phyloP scores from a whole-genome alignment of 2,797 vertebrate genomes.

The Champsocephalus esox region DNA sequence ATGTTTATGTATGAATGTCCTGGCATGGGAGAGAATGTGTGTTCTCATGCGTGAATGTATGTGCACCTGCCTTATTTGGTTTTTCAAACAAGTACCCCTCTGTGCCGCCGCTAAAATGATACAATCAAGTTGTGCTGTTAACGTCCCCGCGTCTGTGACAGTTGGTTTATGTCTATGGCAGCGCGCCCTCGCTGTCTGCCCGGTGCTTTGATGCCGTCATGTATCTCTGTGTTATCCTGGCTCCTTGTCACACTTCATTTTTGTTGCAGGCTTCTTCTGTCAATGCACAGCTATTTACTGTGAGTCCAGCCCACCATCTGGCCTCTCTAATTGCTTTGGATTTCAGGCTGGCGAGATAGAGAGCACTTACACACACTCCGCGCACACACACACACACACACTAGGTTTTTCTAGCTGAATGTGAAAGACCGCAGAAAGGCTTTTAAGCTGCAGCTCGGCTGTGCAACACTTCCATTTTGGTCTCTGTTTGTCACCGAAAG shows the following conservation, averaged over 20 bases:
- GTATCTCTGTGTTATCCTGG: conserved; percentile 68
- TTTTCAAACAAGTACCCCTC: conserved; percentile 26
- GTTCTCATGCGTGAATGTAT: conserved; percentile 27
- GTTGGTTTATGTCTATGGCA: conserved; percentile 56
- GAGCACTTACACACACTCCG: conserved; percentile 54
- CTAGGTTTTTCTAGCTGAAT: conserved; percentile 59
- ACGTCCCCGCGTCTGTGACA: conserved; percentile 23
- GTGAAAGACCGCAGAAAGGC: conserved; percentile 59
- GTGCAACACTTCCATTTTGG: conserved; percentile 39
- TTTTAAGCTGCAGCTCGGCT: conserved; percentile 57
- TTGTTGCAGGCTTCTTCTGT: conserved; percentile 77
- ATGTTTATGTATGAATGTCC: conserved; percentile 32
- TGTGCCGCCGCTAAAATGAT: conserved; percentile 17
- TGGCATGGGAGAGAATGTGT: conserved; percentile 19
- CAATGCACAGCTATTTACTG: conserved; percentile 79
- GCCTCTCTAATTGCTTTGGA: conserved; percentile 86
- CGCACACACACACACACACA: conserved; percentile 7
- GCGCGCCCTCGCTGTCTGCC: conserved; percentile 33
- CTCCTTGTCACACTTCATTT: conserved; percentile 75
- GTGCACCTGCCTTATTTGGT: conserved; percentile 55
- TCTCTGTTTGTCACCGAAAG: conserved; percentile 30
- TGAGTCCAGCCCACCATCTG: conserved; percentile 84
- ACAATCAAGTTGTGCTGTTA: conserved; percentile 25
- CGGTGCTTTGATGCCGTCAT: conserved; percentile 59
- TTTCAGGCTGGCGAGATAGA: conserved; percentile 78